These are phyloP conservation scores for Andrena praecox DNA, from an alignment of 2,888 invertebrate genomes.

Conservation along the genomic window DNA sequence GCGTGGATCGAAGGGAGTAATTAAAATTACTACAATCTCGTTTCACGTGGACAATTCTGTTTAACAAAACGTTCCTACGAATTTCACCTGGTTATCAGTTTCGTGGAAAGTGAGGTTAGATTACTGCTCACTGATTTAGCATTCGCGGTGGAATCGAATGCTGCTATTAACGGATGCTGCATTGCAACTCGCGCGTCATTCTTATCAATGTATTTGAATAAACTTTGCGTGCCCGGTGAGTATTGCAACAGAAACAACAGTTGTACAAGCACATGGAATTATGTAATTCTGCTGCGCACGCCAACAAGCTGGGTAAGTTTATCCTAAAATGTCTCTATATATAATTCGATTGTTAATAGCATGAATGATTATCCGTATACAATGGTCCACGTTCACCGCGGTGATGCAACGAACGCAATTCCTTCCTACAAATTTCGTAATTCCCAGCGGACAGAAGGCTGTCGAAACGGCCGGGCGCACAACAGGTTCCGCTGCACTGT, in stretches of 20 bases:
- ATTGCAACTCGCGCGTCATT: background rate
- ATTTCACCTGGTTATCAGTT: background rate
- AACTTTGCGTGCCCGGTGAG: background rate
- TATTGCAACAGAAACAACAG: background rate
- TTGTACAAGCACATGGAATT: constrained; percentile 1
- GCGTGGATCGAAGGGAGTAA: too few relatives aligned
- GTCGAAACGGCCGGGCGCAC: background rate
- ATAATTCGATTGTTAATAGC: background rate
- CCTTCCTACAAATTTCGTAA: constrained; percentile 28
- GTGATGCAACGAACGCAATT: constrained; percentile 15
- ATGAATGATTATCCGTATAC: background rate
- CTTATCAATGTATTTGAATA: background rate
- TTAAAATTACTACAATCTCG: too few relatives aligned
- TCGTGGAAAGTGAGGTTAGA: constrained; percentile 1
- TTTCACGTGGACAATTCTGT: too few relatives aligned
- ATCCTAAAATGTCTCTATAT: background rate
- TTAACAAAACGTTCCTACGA: background rate
- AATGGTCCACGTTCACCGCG: background rate
- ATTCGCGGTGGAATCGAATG: constrained; percentile 5
- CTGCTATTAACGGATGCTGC: background rate
- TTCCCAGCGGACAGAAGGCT: background rate
- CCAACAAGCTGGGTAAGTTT: constrained; percentile 4
- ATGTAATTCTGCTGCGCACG: background rate
- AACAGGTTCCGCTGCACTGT: constrained; percentile 13
- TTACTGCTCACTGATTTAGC: background rate